Conservation (phyloP, 2,113 vertebrate genomes). For the Eclectus roratus region DNA sequence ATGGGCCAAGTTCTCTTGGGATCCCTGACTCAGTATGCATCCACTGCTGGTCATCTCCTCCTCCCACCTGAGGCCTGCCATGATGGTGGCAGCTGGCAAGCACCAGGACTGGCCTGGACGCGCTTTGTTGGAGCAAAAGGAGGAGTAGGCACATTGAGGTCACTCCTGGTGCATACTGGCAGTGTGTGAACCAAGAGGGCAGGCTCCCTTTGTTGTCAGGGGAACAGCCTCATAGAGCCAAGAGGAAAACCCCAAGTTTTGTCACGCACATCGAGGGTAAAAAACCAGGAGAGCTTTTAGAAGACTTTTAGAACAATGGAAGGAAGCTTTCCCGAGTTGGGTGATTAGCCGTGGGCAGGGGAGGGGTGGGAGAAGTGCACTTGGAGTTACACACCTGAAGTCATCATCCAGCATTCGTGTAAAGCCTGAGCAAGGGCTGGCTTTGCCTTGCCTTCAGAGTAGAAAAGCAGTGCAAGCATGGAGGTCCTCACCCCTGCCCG, state of each 20-base stretch:
- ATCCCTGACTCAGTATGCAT: neutral
- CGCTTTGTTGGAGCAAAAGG: neutral
- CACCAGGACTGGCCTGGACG: neutral
- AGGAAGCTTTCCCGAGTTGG: neutral
- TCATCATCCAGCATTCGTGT: neutral
- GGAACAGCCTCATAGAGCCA: neutral
- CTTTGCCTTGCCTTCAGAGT: neutral
- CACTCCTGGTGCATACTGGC: neutral
- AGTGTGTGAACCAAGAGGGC: neutral
- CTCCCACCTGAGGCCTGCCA: neutral
- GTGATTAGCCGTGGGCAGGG: neutral
- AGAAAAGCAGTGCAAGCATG: fast-evolving
- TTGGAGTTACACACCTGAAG: neutral
- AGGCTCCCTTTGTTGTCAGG: neutral
- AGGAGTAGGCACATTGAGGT: neutral
- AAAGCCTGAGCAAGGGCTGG: neutral
- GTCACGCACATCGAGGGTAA: neutral
- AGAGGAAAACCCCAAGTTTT: neutral
- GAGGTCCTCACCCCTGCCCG: neutral
- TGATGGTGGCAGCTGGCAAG: neutral
- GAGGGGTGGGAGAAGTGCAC: neutral
- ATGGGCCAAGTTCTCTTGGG: neutral
- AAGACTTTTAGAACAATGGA: neutral
- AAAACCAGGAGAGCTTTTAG: neutral
- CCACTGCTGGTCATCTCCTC: neutral